Percentiles rank a stretch among this genome's conserved stretches.
Conservation (phyloP, 2,888 invertebrate genomes). For the Caenorhabditis uteleia region DNA sequence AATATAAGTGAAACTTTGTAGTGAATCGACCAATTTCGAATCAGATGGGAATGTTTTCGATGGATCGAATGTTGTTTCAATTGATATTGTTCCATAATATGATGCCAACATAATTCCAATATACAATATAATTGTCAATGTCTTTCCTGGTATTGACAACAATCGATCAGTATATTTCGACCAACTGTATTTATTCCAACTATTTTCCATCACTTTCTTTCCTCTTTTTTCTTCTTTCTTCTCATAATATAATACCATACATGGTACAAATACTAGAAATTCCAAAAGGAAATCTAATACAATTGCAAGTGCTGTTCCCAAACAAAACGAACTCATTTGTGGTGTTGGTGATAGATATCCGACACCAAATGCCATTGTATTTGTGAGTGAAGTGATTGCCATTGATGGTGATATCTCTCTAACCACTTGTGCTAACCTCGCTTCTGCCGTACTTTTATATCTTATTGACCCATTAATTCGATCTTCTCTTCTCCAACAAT, state of each 20-base stretch:
- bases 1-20: constrained; percentile 49
- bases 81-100: constrained; percentile 46
- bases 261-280: constrained; percentile 59
- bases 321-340: constrained; percentile 61
- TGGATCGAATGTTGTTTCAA: constrained; percentile 61
- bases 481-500: constrained; percentile 47
- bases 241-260: constrained; percentile 47
- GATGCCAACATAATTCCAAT: constrained; percentile 38
- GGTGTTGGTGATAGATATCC: constrained; percentile 50
- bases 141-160: constrained; percentile 45
- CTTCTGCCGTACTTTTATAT: background rate
- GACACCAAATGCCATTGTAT: constrained; percentile 55
- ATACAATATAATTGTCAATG: constrained; percentile 41
- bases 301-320: constrained; percentile 64
- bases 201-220: background rate
- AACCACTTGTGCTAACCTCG: constrained; percentile 37
- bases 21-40: constrained; percentile 51
- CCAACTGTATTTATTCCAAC: constrained; percentile 17
- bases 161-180: constrained; percentile 20
- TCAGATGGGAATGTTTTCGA: constrained; percentile 65
- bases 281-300: constrained; percentile 62
- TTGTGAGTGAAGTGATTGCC: constrained; percentile 54
- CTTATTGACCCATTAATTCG: constrained; percentile 6
- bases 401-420: constrained; percentile 51
- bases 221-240: constrained; percentile 18